These are phyloP conservation scores for Garrulus glandarius DNA, from an alignment of 2,797 vertebrate genomes.

Conservation along the genomic window DNA sequence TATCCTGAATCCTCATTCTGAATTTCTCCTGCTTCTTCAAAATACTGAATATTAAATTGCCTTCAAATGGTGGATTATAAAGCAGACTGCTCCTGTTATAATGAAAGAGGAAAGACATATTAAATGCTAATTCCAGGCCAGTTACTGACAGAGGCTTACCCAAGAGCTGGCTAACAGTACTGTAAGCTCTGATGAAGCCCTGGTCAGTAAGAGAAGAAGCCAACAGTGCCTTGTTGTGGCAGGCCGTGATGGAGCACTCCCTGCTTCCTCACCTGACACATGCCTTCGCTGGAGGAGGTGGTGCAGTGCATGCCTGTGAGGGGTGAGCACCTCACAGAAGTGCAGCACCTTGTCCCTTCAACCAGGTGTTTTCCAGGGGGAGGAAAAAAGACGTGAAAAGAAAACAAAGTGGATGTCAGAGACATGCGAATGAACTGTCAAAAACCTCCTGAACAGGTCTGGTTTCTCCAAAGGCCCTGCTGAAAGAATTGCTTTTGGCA, in stretches of 20 bases:
- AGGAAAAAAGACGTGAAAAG: neutral
- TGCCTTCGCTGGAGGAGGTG: neutral
- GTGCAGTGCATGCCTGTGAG: neutral
- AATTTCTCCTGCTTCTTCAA: constrained; percentile 3
- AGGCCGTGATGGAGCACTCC: neutral
- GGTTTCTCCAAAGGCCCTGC: neutral
- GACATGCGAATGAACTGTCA: neutral
- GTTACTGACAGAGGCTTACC: neutral
- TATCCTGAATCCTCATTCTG: neutral
- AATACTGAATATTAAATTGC: constrained; percentile 37
- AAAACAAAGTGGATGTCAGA: neutral
- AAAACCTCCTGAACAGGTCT: neutral
- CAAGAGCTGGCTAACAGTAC: neutral
- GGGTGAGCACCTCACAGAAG: neutral
- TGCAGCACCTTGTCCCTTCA: neutral
- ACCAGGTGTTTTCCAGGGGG: neutral
- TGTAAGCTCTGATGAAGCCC: neutral
- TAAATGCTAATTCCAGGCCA: constrained; percentile 18
- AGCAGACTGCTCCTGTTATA: neutral
- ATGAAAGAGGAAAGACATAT: neutral
- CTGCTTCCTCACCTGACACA: neutral
- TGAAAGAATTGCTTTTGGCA: neutral
- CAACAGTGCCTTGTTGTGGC: neutral
- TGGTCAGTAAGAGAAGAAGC: neutral
- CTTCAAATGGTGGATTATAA: neutral